A percentile compares a stretch with the other conserved stretches of the same genome.
Evolutionary conservation across 2,113 vertebrate genomes (phyloP).

Genomic region (Pitta sordida): DNA sequence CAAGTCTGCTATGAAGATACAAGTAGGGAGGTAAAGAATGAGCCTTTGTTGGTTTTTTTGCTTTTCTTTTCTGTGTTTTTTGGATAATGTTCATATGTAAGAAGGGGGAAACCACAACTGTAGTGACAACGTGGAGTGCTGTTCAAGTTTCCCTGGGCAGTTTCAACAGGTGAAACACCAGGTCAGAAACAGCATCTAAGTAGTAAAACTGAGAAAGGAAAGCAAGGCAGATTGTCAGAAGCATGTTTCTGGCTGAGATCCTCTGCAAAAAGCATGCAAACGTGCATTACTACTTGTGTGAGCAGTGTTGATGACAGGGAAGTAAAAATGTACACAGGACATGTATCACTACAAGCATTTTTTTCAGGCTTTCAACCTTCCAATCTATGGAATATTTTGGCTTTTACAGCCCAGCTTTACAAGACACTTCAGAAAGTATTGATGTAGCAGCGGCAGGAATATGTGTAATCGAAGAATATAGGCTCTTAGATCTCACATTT

Average conservation of each 20-base stretch:
- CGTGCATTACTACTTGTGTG: background rate
- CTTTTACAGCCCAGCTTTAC: constrained; percentile 2
- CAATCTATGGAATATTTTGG: background rate
- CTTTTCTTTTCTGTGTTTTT: background rate
- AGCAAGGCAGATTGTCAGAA: background rate
- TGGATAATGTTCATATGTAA: background rate
- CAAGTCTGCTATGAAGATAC: background rate
- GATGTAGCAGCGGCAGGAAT: background rate
- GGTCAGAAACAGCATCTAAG: background rate
- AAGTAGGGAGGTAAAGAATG: background rate
- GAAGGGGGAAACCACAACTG: background rate
- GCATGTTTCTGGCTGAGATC: background rate
- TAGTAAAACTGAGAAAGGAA: background rate
- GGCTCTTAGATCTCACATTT: background rate
- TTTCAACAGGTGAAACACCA: background rate
- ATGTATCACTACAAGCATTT: background rate
- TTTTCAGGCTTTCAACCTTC: background rate
- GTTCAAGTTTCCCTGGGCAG: background rate
- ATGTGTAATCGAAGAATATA: background rate
- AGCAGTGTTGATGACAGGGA: background rate
- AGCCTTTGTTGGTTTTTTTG: background rate
- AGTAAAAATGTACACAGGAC: background rate
- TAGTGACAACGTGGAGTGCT: background rate
- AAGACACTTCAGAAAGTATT: background rate
- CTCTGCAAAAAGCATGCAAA: background rate